Conservation (phyloP, 1,140 invertebrate genomes). For the Sinonovacula constricta region DNA sequence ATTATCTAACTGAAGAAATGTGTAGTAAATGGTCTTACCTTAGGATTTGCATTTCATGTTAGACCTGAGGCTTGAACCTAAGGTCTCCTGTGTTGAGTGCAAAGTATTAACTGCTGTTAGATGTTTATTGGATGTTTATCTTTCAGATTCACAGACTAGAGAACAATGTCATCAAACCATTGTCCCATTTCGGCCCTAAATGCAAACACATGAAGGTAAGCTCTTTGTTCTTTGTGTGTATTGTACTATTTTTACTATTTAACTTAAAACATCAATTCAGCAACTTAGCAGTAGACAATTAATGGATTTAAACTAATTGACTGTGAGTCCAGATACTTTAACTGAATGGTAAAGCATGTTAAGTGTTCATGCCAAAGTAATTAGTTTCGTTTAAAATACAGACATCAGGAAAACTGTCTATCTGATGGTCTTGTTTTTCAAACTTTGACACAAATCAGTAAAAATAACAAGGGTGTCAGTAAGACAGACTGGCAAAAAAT, state of each 20-base stretch:
- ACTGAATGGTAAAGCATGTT: background rate
- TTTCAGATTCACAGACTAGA: slow-evolving; percentile 63
- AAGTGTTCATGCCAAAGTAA: background rate
- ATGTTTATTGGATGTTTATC: background rate
- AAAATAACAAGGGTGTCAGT: too few species aligned
- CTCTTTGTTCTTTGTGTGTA: background rate
- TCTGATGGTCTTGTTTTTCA: too few species aligned
- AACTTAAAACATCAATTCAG: too few species aligned
- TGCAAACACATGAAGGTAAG: slow-evolving; percentile 66
- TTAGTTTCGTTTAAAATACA: background rate
- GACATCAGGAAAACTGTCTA: too few species aligned
- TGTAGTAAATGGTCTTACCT: too few species aligned
- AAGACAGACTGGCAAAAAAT: too few species aligned
- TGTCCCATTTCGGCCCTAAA: slow-evolving; percentile 57
- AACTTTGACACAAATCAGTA: too few species aligned
- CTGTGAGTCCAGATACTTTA: background rate
- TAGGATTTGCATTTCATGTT: too few species aligned
- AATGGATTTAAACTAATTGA: background rate
- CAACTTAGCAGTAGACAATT: background rate
- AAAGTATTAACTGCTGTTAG: background rate
- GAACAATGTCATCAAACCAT: slow-evolving; percentile 60
- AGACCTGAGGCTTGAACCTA: too few species aligned
- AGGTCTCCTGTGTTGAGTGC: too few species aligned
- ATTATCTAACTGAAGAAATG: slow-evolving; percentile 1
- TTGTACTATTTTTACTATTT: background rate